Evolutionary conservation across 2,888 invertebrate genomes (phyloP).

Genomic region (Calameuta pallipes): DNA sequence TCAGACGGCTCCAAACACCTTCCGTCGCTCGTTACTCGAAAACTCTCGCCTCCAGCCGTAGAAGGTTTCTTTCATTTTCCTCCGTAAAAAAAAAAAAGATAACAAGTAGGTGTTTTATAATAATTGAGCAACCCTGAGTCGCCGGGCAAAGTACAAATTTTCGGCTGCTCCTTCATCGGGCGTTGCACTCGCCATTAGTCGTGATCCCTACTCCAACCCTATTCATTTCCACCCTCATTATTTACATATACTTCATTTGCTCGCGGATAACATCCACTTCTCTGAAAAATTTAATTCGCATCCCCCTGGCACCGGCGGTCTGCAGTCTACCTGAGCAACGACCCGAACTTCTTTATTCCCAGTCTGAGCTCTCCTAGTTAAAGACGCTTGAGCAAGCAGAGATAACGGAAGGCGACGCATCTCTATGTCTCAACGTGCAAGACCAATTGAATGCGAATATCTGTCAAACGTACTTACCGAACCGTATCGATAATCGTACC

Average conservation of each 20-base stretch:
- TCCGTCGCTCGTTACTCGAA: conserved; percentile 7
- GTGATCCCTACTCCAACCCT: conserved; percentile 22
- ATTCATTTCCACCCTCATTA: conserved; percentile 60
- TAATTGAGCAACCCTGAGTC: conserved; percentile 48
- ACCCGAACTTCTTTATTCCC: neutral
- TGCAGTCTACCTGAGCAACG: neutral
- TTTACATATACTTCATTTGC: conserved; percentile 54
- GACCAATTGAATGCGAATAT: neutral
- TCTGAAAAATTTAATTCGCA: neutral
- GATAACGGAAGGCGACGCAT: neutral
- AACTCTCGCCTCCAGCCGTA: neutral
- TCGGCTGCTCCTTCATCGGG: conserved; percentile 53
- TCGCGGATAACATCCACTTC: neutral
- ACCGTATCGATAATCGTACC: neutral
- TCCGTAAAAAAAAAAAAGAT: conserved; percentile 1
- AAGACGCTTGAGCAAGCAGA: neutral
- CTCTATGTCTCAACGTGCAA: neutral
- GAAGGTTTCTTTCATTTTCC: conserved; percentile 13
- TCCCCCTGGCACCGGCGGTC: neutral
- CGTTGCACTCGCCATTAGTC: conserved; percentile 61
- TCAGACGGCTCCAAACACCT: neutral
- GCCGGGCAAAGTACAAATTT: conserved; percentile 34
- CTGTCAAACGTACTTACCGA: neutral
- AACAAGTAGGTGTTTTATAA: conserved; percentile 53
- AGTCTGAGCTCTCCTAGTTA: neutral